Evolutionary conservation across 2,797 vertebrate genomes (phyloP).

Genomic region (Danio aesculapii): DNA sequence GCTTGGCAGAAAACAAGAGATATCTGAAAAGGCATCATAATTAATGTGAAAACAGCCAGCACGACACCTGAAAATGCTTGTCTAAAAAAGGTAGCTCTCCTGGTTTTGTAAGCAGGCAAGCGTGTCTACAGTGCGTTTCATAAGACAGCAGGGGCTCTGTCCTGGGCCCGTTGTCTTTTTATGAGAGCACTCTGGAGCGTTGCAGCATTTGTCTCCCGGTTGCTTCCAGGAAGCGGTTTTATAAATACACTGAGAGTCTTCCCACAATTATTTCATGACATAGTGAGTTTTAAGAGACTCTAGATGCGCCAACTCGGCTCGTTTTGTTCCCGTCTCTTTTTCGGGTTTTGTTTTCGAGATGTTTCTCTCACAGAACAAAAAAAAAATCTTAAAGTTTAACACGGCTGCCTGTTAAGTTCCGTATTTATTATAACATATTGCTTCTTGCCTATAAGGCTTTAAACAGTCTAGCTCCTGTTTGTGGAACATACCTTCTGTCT

Average conservation of each 20-base stretch:
- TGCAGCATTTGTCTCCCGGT: slow-evolving; percentile 55
- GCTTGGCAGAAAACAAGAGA: neutral
- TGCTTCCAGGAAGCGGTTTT: slow-evolving; percentile 50
- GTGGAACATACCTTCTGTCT: too few species aligned
- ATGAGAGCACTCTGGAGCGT: slow-evolving; percentile 45
- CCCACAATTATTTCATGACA: slow-evolving; percentile 61
- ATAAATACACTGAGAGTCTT: slow-evolving; percentile 58
- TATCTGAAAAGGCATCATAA: neutral
- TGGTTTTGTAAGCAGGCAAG: slow-evolving; percentile 2
- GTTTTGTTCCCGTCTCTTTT: slow-evolving; percentile 11
- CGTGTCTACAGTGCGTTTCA: slow-evolving; percentile 16
- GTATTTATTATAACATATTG: too few species aligned
- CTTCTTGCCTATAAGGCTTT: too few species aligned
- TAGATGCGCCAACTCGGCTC: slow-evolving; percentile 29
- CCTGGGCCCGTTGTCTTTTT: slow-evolving; percentile 18
- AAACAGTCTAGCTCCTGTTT: too few species aligned
- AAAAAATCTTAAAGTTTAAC: slow-evolving; percentile 38
- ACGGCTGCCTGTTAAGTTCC: neutral
- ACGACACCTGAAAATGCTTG: slow-evolving; percentile 9
- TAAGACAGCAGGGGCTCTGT: neutral
- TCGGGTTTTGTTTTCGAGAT: slow-evolving; percentile 14
- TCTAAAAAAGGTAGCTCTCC: neutral
- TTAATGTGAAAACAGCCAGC: slow-evolving; percentile 9
- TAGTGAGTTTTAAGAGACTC: slow-evolving; percentile 49
- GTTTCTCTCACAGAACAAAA: slow-evolving; percentile 42